A percentile compares a stretch with the other conserved stretches of the same genome.
phyloP scores from a whole-genome alignment of 2,113 vertebrate genomes.

The Potamarius usumacintae region DNA sequence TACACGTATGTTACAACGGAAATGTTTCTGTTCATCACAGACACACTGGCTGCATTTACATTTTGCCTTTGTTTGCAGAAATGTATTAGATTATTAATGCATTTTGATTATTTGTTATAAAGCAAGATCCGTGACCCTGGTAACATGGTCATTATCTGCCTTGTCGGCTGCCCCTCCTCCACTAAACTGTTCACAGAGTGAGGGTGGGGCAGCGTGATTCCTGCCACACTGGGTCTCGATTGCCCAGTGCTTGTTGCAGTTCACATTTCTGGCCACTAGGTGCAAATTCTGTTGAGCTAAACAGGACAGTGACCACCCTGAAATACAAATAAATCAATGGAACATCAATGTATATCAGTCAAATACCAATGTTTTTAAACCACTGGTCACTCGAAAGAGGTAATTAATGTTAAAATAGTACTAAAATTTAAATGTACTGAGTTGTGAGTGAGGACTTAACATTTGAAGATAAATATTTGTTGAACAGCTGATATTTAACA shows the following conservation, averaged over 20 bases:
- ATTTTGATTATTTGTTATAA: background rate
- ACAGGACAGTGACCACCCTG: background rate
- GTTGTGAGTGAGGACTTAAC: background rate
- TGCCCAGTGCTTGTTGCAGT: background rate
- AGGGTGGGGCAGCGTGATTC: background rate
- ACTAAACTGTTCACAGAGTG: background rate
- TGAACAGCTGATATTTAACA: background rate
- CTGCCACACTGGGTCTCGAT: background rate
- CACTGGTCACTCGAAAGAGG: background rate
- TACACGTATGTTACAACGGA: background rate
- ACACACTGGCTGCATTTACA: background rate
- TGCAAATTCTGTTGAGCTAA: background rate
- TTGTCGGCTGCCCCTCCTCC: background rate
- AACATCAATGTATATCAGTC: background rate
- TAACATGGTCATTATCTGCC: background rate
- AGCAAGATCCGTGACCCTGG: background rate
- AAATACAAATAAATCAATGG: background rate
- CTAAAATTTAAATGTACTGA: background rate
- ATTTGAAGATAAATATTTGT: background rate
- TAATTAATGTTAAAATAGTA: background rate
- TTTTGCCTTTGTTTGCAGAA: background rate
- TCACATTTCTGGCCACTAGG: background rate
- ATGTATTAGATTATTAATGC: background rate
- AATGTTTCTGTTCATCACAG: background rate
- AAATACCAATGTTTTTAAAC: background rate